Evolutionary conservation across 2,797 vertebrate genomes (phyloP), one percentile per base, ranked within the genome.

Genomic region (Sciurus vulgaris): DNA sequence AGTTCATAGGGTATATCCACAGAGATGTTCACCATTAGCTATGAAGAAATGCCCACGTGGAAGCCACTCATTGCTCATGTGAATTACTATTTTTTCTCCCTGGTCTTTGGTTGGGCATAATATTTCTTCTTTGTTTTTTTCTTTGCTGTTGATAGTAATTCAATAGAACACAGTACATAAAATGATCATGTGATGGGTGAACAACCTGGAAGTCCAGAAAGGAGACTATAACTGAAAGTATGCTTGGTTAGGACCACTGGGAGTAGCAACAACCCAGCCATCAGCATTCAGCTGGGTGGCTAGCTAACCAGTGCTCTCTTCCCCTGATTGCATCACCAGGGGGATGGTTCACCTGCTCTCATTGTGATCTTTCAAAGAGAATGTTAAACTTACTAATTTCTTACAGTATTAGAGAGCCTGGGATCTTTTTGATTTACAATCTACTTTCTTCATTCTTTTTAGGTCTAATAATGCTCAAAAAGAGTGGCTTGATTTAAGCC

Each of bases 71-170:
- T n/a, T 67, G 35, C 41, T 81, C 67, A 73, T 13, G 20, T 17
- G 73, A 95, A 78, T 44, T 82, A 51, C 17, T 69, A 18, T 65
- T 73, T 74, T 47, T 91, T 94, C 81, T 92, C 38, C 70, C 72
- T 87, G 84, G 54, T 35, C 69, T 94, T 86, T 74, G 28, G 78
- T 49, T 72, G 17, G 78, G 8, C 30, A 63, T 1, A 38, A 13
- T 54, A 41, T 65, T 94, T 86, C 79, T 86, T 95, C 30, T 81
- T 86, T 89, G 12, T 91, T 59, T 33, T 97, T 89, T 87, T 72
- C 38, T 89, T 72, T 95, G 84, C 84, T 72, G 82, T 14, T 89
- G 26, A 88, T 1, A 51, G 12, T 90, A 69, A 88, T 59, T n/a
- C 77, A 91, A 84, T 0, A 91, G 94, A 78, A 51, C 10, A 54